Evolutionary conservation across 2,888 invertebrate genomes (phyloP).

Genomic region (Unio delphinus): DNA sequence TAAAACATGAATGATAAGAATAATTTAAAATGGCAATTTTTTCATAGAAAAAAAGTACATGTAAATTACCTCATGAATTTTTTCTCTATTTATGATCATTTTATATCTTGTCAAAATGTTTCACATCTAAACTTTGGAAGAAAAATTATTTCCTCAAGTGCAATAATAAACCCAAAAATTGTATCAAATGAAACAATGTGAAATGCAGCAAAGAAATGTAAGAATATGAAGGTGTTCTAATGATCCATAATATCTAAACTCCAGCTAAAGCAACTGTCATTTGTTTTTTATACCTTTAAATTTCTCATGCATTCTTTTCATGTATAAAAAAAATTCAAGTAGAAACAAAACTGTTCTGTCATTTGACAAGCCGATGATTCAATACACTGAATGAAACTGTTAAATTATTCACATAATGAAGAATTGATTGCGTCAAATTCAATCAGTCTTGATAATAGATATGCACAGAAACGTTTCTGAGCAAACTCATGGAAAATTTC

Average conservation of each 20-base stretch:
- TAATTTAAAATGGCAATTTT: too few species aligned
- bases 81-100: too few species aligned
- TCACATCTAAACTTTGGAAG: too few species aligned
- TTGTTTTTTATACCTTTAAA: conserved; percentile 1
- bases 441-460: conserved; percentile 10
- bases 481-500: conserved; percentile 21
- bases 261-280: conserved; percentile 11
- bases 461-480: conserved; percentile 22
- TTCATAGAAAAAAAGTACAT: too few species aligned
- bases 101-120: too few species aligned
- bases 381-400: conserved; percentile 9
- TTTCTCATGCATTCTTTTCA: conserved; percentile 17
- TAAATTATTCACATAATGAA: conserved; percentile 17
- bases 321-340: conserved; percentile 19
- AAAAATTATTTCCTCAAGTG: too few species aligned
- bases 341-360: conserved; percentile 16
- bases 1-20: too few species aligned
- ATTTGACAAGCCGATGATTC: conserved; percentile 13
- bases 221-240: too few species aligned
- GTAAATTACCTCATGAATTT: too few species aligned
- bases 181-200: too few species aligned
- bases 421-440: conserved; percentile 21
- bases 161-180: too few species aligned
- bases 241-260: neutral
- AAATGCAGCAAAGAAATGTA: too few species aligned